A percentile compares a stretch with the other conserved stretches of the same genome.
Conservation (phyloP, 2,797 vertebrate genomes). For the Galago senegalensis region DNA sequence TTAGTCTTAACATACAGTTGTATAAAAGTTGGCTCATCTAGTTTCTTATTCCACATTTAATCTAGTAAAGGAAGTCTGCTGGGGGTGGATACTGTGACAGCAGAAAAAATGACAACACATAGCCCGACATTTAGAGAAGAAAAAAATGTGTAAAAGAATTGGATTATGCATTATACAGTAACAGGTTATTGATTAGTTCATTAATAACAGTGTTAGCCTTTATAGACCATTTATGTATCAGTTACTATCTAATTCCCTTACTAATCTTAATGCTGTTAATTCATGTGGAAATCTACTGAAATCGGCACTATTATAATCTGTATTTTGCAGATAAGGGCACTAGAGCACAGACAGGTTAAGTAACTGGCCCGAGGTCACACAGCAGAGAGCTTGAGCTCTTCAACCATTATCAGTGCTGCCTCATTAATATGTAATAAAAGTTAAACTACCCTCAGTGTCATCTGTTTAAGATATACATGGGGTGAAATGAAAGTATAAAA, state of each 20-base stretch:
- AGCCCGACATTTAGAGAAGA: slow-evolving; percentile 24
- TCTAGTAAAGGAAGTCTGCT: background rate
- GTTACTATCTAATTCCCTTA: background rate
- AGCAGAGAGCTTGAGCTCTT: background rate
- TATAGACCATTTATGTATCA: background rate
- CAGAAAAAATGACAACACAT: background rate
- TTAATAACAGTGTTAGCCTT: background rate
- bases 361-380: background rate
- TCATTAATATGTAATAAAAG: background rate
- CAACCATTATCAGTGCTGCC: background rate
- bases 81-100: background rate
- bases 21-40: background rate
- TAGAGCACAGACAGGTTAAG: background rate
- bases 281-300: background rate
- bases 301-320: background rate
- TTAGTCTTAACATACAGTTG: background rate
- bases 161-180: background rate
- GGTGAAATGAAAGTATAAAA: background rate
- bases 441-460: background rate
- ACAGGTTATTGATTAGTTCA: slow-evolving; percentile 30
- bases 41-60: background rate
- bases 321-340: background rate
- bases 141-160: background rate
- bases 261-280: background rate
- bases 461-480: background rate